Evolutionary conservation across 2,888 invertebrate genomes (phyloP).

Genomic region (Conistra vaccinii): DNA sequence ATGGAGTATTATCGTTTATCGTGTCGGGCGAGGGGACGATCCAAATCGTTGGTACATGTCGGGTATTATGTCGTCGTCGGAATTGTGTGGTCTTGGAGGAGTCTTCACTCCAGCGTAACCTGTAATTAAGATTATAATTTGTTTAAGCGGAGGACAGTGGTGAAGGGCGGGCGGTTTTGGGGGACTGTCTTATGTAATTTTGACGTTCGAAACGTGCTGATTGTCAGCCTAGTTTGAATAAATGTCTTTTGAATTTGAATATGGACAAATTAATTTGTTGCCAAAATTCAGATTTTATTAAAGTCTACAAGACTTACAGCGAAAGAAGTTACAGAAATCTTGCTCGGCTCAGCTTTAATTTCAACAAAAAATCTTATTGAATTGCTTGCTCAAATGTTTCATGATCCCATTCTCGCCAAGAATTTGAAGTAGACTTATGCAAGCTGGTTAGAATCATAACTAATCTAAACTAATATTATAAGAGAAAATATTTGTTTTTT

Average conservation of each 20-base stretch:
- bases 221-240: too few relatives aligned
- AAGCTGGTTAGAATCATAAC: too few relatives aligned
- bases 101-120: constrained; percentile 66
- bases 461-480: too few relatives aligned
- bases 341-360: too few relatives aligned
- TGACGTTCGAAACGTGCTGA: too few relatives aligned
- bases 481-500: too few relatives aligned
- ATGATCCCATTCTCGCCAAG: neutral
- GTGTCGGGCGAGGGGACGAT: constrained; percentile 49
- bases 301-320: neutral
- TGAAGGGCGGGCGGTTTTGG: too few relatives aligned
- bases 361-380: neutral
- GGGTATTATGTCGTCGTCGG: constrained; percentile 66
- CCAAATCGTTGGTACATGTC: constrained; percentile 71
- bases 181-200: too few relatives aligned
- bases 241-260: too few relatives aligned
- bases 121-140: constrained; percentile 39
- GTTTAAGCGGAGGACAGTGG: neutral
- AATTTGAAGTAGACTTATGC: neutral
- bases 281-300: too few relatives aligned
- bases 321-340: too few relatives aligned
- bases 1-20: constrained; percentile 37
- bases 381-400: neutral
- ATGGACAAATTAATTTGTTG: neutral
- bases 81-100: constrained; percentile 25